Conservation (phyloP, 2,113 vertebrate species). For the Herpailurus yagouaroundi region DNA sequence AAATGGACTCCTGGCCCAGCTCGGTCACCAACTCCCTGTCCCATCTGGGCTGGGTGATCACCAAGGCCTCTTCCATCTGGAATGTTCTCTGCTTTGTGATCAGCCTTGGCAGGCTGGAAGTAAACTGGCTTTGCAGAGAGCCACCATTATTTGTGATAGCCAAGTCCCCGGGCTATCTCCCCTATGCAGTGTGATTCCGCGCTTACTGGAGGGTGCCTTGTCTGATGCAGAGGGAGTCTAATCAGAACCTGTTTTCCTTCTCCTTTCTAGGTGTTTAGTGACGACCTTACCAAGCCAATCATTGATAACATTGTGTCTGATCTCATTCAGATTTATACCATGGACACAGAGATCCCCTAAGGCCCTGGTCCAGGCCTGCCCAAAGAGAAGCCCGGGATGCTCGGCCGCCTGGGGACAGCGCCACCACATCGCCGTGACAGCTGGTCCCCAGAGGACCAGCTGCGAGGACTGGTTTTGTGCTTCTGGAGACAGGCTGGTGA, state of each 20-base stretch:
- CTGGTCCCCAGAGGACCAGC: constrained; percentile 46
- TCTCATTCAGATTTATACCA: constrained; percentile 91
- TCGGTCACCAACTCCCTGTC: not conserved
- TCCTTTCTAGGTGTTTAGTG: constrained; percentile 85
- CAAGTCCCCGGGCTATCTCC: not conserved
- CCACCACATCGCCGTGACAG: not conserved
- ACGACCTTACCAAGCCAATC: constrained; percentile 87
- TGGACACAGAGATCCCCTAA: constrained; percentile 92
- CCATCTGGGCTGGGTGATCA: not conserved
- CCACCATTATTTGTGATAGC: not conserved
- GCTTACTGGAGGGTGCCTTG: not conserved
- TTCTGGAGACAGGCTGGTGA: constrained; percentile 28
- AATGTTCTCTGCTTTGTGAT: not conserved
- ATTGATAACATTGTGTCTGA: constrained; percentile 90
- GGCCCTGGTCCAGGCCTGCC: constrained; percentile 35
- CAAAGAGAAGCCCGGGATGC: constrained; percentile 62
- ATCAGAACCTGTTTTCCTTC: constrained; percentile 69
- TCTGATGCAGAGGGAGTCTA: not conserved
- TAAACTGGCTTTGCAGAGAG: not conserved
- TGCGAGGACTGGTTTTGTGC: constrained; percentile 38
- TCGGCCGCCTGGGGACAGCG: constrained; percentile 35
- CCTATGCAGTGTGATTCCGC: not conserved
- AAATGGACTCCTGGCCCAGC: not conserved
- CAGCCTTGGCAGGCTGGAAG: not conserved
- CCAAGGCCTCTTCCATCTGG: not conserved